These are phyloP conservation scores for Catharus bicknelli DNA, from an alignment of 2,113 vertebrate genomes.

Conservation along the genomic window DNA sequence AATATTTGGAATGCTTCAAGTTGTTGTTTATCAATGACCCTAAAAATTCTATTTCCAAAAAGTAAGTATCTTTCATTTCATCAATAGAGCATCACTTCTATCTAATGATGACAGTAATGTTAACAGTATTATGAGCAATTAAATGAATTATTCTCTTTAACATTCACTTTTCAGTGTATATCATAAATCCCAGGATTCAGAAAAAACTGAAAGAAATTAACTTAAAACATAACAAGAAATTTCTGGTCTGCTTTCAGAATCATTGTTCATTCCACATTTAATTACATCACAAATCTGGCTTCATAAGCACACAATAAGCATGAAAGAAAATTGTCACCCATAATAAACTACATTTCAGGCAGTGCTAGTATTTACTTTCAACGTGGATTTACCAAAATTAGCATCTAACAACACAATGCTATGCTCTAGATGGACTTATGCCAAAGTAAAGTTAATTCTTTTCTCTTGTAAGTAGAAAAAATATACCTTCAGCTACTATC, in stretches of 20 bases:
- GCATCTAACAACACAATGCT: neutral
- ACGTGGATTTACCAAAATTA: neutral
- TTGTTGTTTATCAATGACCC: neutral
- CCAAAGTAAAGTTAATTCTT: neutral
- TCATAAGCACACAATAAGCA: neutral
- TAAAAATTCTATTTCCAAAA: neutral
- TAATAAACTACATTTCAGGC: neutral
- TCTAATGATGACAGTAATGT: neutral
- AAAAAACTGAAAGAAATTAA: neutral
- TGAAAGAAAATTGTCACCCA: neutral
- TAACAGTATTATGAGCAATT: neutral
- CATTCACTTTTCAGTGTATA: neutral
- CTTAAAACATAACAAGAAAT: neutral
- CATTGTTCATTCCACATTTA: fast-evolving
- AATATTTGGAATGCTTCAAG: neutral
- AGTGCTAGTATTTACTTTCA: neutral
- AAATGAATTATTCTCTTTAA: neutral
- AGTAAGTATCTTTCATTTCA: neutral
- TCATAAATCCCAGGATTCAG: neutral
- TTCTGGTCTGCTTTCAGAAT: neutral
- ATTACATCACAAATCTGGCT: neutral
- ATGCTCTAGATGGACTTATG: neutral
- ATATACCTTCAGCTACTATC: neutral
- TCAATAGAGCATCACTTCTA: neutral
- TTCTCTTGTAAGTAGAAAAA: neutral